Evolutionary conservation across 2,888 invertebrate species (phyloP).

Genomic region (Aradus depressus): DNA sequence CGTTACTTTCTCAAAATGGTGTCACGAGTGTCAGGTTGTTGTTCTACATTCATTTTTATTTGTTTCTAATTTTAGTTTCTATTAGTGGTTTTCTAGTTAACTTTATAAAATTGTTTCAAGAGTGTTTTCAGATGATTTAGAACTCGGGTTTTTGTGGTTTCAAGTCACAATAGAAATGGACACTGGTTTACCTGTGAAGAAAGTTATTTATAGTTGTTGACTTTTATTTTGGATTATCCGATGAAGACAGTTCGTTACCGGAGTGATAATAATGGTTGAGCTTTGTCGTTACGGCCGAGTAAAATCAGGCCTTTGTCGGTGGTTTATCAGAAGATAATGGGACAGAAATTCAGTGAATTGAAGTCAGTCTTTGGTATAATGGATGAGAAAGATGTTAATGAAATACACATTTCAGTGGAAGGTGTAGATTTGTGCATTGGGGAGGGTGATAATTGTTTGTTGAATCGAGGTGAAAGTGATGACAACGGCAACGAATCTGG

Average conservation of each 20-base stretch:
- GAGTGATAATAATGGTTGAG: constrained; percentile 10
- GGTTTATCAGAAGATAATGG: constrained; percentile 29
- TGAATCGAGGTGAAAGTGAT: constrained; percentile 12
- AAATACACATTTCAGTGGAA: constrained; percentile 26
- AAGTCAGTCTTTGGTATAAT: constrained; percentile 31
- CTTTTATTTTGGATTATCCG: too few species aligned
- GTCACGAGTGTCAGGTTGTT: constrained; percentile 17
- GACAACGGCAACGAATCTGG: constrained; percentile 24
- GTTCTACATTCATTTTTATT: neutral
- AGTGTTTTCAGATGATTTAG: too few species aligned
- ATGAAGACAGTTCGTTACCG: too few species aligned
- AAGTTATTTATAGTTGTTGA: too few species aligned
- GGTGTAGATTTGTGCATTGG: constrained; percentile 24
- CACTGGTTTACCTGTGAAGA: too few species aligned
- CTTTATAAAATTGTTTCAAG: too few species aligned
- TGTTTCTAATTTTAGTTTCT: neutral
- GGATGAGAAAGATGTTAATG: constrained; percentile 30
- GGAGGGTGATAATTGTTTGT: constrained; percentile 21
- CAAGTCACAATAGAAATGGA: too few species aligned
- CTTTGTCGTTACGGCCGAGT: neutral
- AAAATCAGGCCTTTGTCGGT: constrained; percentile 3
- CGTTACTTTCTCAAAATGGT: constrained; percentile 18
- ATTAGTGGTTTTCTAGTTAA: neutral
- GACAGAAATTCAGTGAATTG: constrained; percentile 33
- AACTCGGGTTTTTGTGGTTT: too few species aligned